Base-by-base conservation (phyloP, 1,140 invertebrate species). In the Meloidogyne chitwoodi region DNA sequence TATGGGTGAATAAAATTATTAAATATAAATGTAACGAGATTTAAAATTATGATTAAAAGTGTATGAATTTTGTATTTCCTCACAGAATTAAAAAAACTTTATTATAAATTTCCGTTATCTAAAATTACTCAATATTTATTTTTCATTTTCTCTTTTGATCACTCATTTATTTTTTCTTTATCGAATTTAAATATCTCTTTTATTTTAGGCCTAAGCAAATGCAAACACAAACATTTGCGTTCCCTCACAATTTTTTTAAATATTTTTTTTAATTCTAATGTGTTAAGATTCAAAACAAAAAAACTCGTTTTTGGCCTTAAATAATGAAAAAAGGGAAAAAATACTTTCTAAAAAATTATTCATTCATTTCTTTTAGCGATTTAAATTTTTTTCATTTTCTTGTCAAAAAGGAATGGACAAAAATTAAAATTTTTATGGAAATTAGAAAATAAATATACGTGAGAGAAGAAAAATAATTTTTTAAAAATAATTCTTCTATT, bases 201-300 rank as follows among this genome's bases (percentile, higher is more conserved):
- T 22, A 65, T 74, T 27, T 64, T 73, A 73, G 71, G 48, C 48
- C 19, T 48, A 56, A 56, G 48, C 6, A 56, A 22, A 41, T 41
- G 12, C 12, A 41, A 8, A 56, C 6, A 14, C 48, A 44, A 44
- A 44, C 41, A 44, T 44, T 44, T 44, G n/a, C 6, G 48, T 56
- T 8, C 48, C 48, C n/a, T 56, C n/a, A 56, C 19, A n/a, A n/a
- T n/a, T 56, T n/a, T 19, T n/a, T 48, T 19, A 11, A 48, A n/a
- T 31, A 31, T 19, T 48, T 56, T 56, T n/a, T n/a, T n/a, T n/a
- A 56, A 56, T 56, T 56, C 48, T 56, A 56, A 56, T 56, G 48
- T 56, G 48, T 56, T 56, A 56, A 56, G 19, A 56, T 56, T 56
- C 48, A 56, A 56, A 56, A 56, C 48, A 56, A 56, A 19, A 56